Evolutionary conservation across 2,113 vertebrate genomes (phyloP), one percentile per base, ranked within the genome.

Genomic region (Picathartes gymnocephalus): DNA sequence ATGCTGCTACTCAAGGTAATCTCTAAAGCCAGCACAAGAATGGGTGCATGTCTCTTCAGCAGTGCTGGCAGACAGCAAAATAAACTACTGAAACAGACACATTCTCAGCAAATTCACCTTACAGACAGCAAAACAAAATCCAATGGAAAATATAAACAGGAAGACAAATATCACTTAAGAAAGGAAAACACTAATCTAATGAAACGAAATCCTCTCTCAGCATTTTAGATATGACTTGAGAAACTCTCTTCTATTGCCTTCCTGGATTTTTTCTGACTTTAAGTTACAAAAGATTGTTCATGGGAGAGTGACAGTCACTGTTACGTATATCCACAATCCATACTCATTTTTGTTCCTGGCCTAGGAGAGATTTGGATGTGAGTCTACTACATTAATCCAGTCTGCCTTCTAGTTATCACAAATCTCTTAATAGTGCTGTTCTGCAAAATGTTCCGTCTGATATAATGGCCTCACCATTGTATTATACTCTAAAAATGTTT

Each of bases 391-490:
- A 35, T 86, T 95, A 96, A 96, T 91, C 78, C 85, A 88, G 84
- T 82, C 89, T 95, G 92, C 84, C 81, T 72, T 47, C 45, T 48
- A 69, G 93, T 95, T 95, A 92, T 85, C 89, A 69, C 81, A 95
- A 19, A 95, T 47, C 93, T 87, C 81, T 81, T 84, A 72, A 76
- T 12, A 89, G 57, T 70, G 81, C 93, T 94, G 87, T 24, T 95
- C 83, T 89, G 95, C 91, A 96, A 93, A 95, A 95, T 76, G 61
- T 86, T 91, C 77, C 13, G 53, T 20, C 93, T 69, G 61, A 92
- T 85, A 85, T 83, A 92, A 90, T 79, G 78, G 88, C 78, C 89
- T 69, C 71, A 80, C 78, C 78, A 91, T 94, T 97, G 93, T 94
- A 62, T 21, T 48, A 47, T 23, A 81, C 70, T 85, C 70, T 85